Conservation (phyloP, 2,888 invertebrate genomes). For the Patella pellucida region DNA sequence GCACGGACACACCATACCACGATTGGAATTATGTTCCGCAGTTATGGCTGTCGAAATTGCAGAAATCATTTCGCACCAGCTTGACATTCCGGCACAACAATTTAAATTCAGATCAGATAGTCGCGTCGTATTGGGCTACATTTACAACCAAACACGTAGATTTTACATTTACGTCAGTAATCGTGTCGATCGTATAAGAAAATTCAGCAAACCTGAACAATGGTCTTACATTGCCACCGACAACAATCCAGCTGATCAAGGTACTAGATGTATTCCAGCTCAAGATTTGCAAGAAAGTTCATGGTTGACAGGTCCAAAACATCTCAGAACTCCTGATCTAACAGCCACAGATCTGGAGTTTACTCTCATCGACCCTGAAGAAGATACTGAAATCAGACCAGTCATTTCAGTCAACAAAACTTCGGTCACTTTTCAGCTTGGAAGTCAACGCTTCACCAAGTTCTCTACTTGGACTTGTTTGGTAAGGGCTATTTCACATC, state of each 20-base stretch:
- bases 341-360: no score
- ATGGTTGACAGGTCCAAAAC: not conserved
- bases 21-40: conserved; percentile 32
- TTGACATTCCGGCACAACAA: conserved; percentile 4
- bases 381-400: no score
- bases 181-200: conserved; percentile 13
- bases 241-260: conserved; percentile 22
- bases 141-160: not conserved
- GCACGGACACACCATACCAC: conserved; percentile 24
- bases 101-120: conserved; percentile 9
- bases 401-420: not conserved
- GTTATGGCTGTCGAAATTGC: conserved; percentile 19
- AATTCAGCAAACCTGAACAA: conserved; percentile 16
- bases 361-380: no score
- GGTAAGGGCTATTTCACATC: not conserved
- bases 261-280: conserved; percentile 9
- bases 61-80: conserved; percentile 9
- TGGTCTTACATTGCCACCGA: conserved; percentile 16
- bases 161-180: conserved; percentile 20
- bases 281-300: not conserved
- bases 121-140: conserved; percentile 14
- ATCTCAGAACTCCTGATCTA: no score
- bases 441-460: not conserved
- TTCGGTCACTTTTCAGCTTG: not conserved
- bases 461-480: not conserved